A percentile compares a stretch with the other conserved stretches of the same genome.
These are phyloP conservation scores for Philaethria dido DNA, from an alignment of 2,888 invertebrate species.

Conservation along the genomic window DNA sequence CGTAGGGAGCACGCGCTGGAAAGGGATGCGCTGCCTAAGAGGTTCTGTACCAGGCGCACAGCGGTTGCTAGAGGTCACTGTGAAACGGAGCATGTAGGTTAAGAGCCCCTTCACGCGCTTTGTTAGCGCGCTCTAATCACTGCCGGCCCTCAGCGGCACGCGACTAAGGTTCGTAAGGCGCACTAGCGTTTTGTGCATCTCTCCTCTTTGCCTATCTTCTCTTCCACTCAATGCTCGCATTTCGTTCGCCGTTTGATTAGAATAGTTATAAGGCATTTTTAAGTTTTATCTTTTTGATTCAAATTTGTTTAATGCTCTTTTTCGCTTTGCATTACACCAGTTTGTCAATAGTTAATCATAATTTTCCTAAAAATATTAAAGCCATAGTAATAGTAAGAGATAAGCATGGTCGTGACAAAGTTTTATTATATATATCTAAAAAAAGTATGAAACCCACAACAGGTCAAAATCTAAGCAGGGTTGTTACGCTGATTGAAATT, in stretches of 20 bases:
- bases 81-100: conserved; percentile 83
- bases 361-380: no score
- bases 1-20: conserved; percentile 28
- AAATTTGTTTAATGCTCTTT: not conserved
- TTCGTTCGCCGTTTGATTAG: conserved; percentile 53
- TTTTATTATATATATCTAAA: no score
- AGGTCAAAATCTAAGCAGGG: no score
- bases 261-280: conserved; percentile 45
- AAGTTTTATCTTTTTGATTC: not conserved
- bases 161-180: conserved; percentile 73
- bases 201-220: conserved; percentile 64
- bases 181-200: conserved; percentile 79
- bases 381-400: no score
- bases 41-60: conserved; percentile 64
- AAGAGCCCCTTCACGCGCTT: conserved; percentile 78
- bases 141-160: conserved; percentile 74
- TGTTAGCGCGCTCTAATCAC: conserved; percentile 84
- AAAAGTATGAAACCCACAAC: no score
- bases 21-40: conserved; percentile 63
- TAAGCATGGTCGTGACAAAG: no score
- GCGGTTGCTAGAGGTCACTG: conserved; percentile 68
- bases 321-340: no score
- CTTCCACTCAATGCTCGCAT: conserved; percentile 56
- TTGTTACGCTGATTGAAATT: no score
- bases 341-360: no score